Evolutionary conservation across 2,797 vertebrate genomes (phyloP), one percentile per base, ranked within the genome.

Genomic region (Rhynchotus rufescens): DNA sequence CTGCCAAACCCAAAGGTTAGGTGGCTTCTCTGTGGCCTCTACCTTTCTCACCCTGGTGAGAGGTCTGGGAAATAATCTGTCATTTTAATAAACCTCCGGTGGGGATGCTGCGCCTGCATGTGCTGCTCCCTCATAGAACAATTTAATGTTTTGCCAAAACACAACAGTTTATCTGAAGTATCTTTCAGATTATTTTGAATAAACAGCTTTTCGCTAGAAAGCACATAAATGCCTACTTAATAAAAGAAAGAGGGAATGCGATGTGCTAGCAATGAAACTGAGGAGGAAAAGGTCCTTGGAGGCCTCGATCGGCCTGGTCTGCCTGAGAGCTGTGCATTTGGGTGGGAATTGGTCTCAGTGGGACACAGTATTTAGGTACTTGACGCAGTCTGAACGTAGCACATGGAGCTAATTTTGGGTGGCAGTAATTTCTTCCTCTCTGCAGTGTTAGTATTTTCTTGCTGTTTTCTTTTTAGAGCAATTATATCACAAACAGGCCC

Each of bases 51-150:
- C 8, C 34, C 1, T 23, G 6, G 10, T 16, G 42, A 44, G 66
- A 20, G 62, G 32, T 45, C 9, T 38, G 73, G n/a, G 16, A 42
- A 44, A 56, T 34, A 26, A 42, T 66, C 49, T 10, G 15, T 62
- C 60, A n/a, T 42, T 56, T 32, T n/a, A 66, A 65, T 42, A 44
- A 44, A 13, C 12, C 8, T 11, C 32, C 40, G 54, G 72, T 40
- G 44, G 59, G 19, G 25, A 42, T 11, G 54, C 28, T 44, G 47
- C 77, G 34, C 64, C 45, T 14, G 34, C 8, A 6, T 1, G 3
- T 7, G 16, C 7, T 0, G 0, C 51, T 54, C 22, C 56, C 22
- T 32, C 45, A 22, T 22, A 64, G 14, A n/a, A 21, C 56, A 38
- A 36, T 1, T 4, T 30, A 11, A 49, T 14, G 16, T 65, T 65